Evolutionary conservation across 1,140 invertebrate species (phyloP), one percentile per base, ranked within the genome.

Genomic region (Danaus melanippus): DNA sequence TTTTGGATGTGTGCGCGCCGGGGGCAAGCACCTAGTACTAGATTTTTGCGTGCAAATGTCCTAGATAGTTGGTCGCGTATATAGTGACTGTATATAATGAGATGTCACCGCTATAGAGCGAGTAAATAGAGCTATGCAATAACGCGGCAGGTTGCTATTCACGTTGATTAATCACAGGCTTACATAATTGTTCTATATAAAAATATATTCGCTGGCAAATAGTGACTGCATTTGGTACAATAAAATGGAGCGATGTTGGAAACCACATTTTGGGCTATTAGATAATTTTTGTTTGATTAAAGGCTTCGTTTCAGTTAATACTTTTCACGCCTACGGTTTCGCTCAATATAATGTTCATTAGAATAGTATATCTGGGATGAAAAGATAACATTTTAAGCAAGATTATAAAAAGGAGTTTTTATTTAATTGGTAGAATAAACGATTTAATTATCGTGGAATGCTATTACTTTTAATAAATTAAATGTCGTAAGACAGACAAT

Each of bases 21-120:
- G 77, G 76, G 78, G 71, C 74, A 78, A 78, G 67, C 79, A 79
- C 79, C 78, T 83, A 83, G 79, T 66, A 66, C 79, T 81, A 81
- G 78, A 82, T 83, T 85, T 85, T 85, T 85, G 82, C 79, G 81
- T 84, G 74, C 73, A 71, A 77, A 74, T 71, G 78, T 81, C 74
- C 82, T 83, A 85, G 82, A 81, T 84, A 82, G 70, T 65, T 67
- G 69, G 77, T 76, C 64, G 66, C 64, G 65, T 64, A 79, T 65
- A 75, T 77, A 74, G 60, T 52, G 60, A 64, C 51, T 56, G 69
- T 81, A 85, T 72, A 85, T 85, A 85, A 81, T 83, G 76, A 81
- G 79, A 76, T 83, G 82, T 80, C 76, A 84, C 73, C 70, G 74
- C 69, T 81, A 73, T 76, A 60, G 70, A 64, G 66, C 62, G 62